A percentile compares a stretch with the other conserved stretches of the same genome.
Evolutionary conservation across 2,888 invertebrate species (phyloP).

Genomic region (Erynnis tages): DNA sequence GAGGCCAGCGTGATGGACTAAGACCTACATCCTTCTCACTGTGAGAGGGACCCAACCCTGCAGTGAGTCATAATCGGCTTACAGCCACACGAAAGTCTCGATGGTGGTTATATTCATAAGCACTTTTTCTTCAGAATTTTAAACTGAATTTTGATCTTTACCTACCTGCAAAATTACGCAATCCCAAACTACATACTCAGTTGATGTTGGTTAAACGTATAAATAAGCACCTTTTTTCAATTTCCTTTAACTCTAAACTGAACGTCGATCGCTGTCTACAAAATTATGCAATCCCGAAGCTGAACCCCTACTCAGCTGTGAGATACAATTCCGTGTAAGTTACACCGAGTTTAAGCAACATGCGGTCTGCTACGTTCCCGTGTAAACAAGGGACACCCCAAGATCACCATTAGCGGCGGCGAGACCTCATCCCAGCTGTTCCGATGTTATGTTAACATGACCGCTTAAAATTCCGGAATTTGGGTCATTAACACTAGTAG

Average conservation of each 20-base stretch:
- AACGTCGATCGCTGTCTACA: not conserved
- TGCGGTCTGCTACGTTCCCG: slow-evolving; percentile 14
- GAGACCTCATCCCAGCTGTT: slow-evolving; percentile 5
- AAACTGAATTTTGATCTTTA: no score
- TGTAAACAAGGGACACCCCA: slow-evolving; percentile 17
- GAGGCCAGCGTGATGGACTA: no score
- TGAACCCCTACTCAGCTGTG: no score
- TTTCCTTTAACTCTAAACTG: not conserved
- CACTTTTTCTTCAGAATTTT: no score
- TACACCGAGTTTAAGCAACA: not conserved
- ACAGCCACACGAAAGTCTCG: no score
- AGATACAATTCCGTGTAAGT: not conserved
- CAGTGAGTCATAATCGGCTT: no score
- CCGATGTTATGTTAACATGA: not conserved
- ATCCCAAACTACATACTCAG: no score
- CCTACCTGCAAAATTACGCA: no score
- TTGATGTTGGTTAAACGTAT: no score
- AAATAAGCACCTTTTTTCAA: not conserved
- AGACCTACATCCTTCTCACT: no score
- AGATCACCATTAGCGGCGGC: slow-evolving; percentile 9
- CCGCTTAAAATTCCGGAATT: not conserved
- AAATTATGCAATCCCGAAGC: not conserved
- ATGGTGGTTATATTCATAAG: no score
- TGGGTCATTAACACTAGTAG: not conserved
- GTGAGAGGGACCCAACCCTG: no score